phyloP scores from a whole-genome alignment of 2,797 vertebrate genomes.

The Pseudocheirus occidentalis region DNA sequence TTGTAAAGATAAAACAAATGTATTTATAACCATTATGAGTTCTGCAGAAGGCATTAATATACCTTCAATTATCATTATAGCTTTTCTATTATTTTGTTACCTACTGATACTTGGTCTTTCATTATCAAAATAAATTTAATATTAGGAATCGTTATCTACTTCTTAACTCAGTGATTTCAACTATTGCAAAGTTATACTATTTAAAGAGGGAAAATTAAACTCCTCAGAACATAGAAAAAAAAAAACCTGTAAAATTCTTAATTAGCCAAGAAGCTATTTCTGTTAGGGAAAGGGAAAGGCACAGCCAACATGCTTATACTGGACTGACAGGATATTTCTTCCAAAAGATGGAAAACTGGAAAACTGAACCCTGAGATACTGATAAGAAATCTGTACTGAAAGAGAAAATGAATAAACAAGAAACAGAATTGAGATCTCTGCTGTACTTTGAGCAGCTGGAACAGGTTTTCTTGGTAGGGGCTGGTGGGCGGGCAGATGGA shows the following conservation, averaged over 20 bases:
- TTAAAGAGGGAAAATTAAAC: conserved; percentile 45
- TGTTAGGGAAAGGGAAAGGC: not conserved
- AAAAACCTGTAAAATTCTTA: conserved; percentile 13
- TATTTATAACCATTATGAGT: conserved; percentile 7
- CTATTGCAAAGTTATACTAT: conserved; percentile 34
- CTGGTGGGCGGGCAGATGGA: conserved; percentile 86
- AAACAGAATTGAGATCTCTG: conserved; percentile 75
- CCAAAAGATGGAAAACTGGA: conserved; percentile 10
- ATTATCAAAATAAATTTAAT: conserved; percentile 46
- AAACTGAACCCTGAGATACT: conserved; percentile 45
- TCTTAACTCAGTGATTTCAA: conserved; percentile 45
- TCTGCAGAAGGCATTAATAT: conserved; percentile 42
- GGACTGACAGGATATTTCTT: conserved; percentile 24
- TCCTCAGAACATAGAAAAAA: conserved; percentile 29
- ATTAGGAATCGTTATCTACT: conserved; percentile 20
- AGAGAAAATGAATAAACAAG: conserved; percentile 56
- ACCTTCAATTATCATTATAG: conserved; percentile 42
- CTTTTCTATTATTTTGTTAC: conserved; percentile 47
- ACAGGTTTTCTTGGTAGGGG: conserved; percentile 88
- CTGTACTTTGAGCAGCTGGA: conserved; percentile 94
- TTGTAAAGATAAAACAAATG: conserved; percentile 34
- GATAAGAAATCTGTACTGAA: conserved; percentile 44
- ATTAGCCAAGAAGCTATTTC: not conserved
- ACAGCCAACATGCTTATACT: not conserved
- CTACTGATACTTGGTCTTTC: conserved; percentile 13